Evolutionary conservation across 1,140 invertebrate species (phyloP).

Genomic region (Lamellibrachia luymesi): DNA sequence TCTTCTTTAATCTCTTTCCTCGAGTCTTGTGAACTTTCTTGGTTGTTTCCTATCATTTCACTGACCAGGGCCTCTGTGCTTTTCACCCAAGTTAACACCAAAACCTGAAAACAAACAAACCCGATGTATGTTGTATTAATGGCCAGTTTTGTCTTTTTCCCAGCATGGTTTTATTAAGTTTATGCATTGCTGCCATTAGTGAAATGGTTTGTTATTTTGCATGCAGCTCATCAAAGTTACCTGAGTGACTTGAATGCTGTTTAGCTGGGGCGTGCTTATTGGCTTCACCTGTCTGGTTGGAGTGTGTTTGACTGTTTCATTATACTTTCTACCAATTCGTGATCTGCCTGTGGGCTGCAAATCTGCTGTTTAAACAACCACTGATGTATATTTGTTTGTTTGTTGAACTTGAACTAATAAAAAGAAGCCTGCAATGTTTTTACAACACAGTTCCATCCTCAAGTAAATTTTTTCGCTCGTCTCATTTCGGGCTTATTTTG

Average conservation of each 20-base stretch:
- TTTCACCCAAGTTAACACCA: not conserved
- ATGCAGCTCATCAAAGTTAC: not conserved
- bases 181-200: not conserved
- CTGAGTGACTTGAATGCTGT: not conserved
- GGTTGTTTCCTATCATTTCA: not conserved
- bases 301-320: not conserved
- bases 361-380: not conserved
- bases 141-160: not conserved
- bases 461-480: too few species aligned
- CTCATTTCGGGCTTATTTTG: too few species aligned
- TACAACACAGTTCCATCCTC: not conserved
- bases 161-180: not conserved
- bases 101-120: not conserved
- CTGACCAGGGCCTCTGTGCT: not conserved
- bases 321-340: not conserved
- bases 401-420: not conserved
- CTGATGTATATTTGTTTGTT: not conserved
- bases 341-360: not conserved
- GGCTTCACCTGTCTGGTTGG: not conserved
- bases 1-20: not conserved
- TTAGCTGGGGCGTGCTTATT: not conserved
- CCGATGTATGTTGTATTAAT: not conserved
- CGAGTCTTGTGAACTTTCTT: not conserved
- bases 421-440: not conserved
- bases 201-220: not conserved